Percentiles rank a stretch among this genome's conserved stretches.
These are phyloP conservation scores for Alitta virens DNA, from an alignment of 2,888 invertebrate species.

Conservation along the genomic window DNA sequence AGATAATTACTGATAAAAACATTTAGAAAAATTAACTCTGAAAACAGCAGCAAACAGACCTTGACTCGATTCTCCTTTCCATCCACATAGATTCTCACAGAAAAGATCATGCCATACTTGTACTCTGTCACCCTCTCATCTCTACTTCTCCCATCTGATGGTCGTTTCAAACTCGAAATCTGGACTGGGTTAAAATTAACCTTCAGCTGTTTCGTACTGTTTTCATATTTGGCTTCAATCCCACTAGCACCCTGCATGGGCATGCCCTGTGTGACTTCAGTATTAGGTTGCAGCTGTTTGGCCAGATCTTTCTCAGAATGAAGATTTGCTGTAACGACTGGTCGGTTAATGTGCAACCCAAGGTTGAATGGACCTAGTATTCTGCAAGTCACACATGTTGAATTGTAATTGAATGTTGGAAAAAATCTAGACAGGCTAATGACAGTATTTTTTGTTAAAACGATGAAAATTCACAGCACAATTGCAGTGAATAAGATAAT, in stretches of 20 bases:
- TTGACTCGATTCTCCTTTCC: constrained; percentile 12
- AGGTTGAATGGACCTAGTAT: neutral
- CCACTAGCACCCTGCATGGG: neutral
- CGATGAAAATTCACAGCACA: too few species aligned
- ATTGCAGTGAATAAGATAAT: too few species aligned
- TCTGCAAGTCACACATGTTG: neutral
- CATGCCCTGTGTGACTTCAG: neutral
- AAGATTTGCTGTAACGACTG: neutral
- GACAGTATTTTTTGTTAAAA: too few species aligned
- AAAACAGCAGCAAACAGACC: constrained; percentile 18
- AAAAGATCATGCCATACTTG: constrained; percentile 26
- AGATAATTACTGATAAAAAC: too few species aligned
- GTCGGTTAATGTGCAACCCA: neutral
- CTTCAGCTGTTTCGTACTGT: constrained; percentile 1
- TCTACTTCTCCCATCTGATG: constrained; percentile 13
- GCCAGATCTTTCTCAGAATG: neutral
- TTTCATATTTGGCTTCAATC: neutral
- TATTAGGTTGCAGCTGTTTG: neutral
- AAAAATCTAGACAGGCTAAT: too few species aligned
- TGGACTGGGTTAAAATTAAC: constrained; percentile 20
- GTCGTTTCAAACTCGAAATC: constrained; percentile 16
- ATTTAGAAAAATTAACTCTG: too few species aligned
- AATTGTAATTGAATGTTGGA: neutral
- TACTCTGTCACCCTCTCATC: constrained; percentile 27
- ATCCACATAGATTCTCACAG: constrained; percentile 15